These are phyloP conservation scores for Rhadinocentrus ornatus DNA, from an alignment of 2,797 vertebrate genomes.

Conservation along the genomic window DNA sequence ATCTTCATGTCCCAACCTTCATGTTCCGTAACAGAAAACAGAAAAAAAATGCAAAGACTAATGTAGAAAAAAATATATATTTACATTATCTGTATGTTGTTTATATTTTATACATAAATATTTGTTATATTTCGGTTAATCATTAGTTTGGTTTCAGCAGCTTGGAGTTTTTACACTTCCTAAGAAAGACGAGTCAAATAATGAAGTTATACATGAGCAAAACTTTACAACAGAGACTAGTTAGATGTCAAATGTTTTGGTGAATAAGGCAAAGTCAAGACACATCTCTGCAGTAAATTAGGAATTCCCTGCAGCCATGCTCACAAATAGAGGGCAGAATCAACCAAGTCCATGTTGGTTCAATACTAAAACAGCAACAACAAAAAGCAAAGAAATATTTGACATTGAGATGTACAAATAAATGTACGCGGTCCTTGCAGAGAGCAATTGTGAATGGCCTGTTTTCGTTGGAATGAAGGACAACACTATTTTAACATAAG, in stretches of 20 bases:
- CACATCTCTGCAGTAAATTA: slow-evolving; percentile 73
- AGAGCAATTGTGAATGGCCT: too few species aligned
- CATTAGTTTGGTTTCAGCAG: slow-evolving; percentile 13
- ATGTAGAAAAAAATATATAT: too few species aligned
- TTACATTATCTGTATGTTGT: not conserved
- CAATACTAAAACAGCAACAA: slow-evolving; percentile 34
- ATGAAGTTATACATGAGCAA: slow-evolving; percentile 54
- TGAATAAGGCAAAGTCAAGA: slow-evolving; percentile 62
- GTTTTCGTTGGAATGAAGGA: not conserved
- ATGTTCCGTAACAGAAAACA: slow-evolving; percentile 1
- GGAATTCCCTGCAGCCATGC: slow-evolving; percentile 62
- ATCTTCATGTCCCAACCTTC: slow-evolving; percentile 3
- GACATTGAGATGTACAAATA: not conserved
- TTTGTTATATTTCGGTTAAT: not conserved
- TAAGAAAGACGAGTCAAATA: slow-evolving; percentile 57
- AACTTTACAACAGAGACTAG: slow-evolving; percentile 51
- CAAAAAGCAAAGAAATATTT: slow-evolving; percentile 33
- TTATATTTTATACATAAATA: not conserved
- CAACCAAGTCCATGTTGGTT: slow-evolving; percentile 60
- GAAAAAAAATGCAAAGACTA: not conserved
- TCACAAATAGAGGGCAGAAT: slow-evolving; percentile 63
- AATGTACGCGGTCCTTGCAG: not conserved
- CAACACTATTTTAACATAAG: not conserved
- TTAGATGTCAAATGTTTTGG: slow-evolving; percentile 56
- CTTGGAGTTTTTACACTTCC: slow-evolving; percentile 56